Conservation (phyloP, 1,140 invertebrate genomes). For the Pseudomyrmex gracilis region DNA sequence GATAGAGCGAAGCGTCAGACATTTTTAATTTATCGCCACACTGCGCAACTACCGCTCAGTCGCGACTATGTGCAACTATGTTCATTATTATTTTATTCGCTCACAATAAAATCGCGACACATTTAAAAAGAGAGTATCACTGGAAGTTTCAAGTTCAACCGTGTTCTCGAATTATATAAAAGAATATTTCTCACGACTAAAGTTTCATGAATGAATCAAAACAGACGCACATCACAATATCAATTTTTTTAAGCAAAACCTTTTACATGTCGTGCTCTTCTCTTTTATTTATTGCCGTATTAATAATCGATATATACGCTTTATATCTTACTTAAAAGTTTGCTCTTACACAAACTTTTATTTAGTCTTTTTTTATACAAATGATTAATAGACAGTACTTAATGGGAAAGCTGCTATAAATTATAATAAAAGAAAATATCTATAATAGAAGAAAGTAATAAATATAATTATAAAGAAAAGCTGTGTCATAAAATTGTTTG, state of each 20-base stretch:
- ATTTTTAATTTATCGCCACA: constrained; percentile 50
- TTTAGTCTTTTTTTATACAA: background rate
- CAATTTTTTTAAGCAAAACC: background rate
- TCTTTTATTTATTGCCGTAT: background rate
- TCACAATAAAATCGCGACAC: background rate
- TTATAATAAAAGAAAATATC: constrained; percentile 6
- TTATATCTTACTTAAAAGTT: background rate
- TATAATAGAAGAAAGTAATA: no score
- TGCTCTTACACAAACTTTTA: background rate
- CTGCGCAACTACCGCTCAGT: background rate
- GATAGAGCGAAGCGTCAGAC: constrained; percentile 9
- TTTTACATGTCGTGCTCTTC: background rate
- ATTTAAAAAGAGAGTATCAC: background rate
- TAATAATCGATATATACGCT: background rate
- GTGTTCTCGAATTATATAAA: constrained; percentile 19
- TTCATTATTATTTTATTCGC: constrained; percentile 23
- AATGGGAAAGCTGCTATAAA: background rate
- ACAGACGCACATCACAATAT: background rate
- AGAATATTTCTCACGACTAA: background rate
- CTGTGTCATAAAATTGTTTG: constrained; percentile 6
- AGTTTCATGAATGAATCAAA: constrained; percentile 2
- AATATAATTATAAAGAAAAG: no score
- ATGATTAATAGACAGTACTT: background rate
- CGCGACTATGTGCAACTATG: background rate
- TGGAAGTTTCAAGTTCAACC: constrained; percentile 9